Evolutionary conservation across 2,888 invertebrate species (phyloP), one percentile per base, ranked within the genome.

Genomic region (Lasioglossum figueresi): DNA sequence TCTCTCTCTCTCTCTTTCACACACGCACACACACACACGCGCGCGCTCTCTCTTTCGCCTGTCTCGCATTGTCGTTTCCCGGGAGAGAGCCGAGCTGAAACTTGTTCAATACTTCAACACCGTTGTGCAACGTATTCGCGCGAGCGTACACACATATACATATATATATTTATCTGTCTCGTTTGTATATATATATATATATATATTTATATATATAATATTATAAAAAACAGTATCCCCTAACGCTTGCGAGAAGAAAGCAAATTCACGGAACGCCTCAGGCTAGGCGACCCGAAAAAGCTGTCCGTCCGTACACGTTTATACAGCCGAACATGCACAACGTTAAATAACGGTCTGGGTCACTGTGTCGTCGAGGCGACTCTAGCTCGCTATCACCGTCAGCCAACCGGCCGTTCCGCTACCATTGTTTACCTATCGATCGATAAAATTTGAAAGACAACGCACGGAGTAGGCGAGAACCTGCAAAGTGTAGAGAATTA

Each of bases 41-140:
- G 6, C 52, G 1, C 16, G 0, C 37, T 68, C 37, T 37, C 6
- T 23, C 66, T 37, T 23, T 12, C 37, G 16, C 10, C 34, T 12
- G 8, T 34, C 23, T 8, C 23, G 10, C 37, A 10, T 23, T 37
- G 37, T 37, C 37, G 10, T 68, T 37, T 68, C 23, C 37, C 37
- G 37, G 37, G 23, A 63, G 63, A 63, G 23, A 40, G 84, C 86
- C 92, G 94, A 94, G 94, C 94, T 94, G 94, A 94, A 94, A 95
- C 94, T 94, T 94, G 95, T 94, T 94, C 95, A 94, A 95, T 95
- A 92, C 89, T 76, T 88, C 88, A 90, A 90, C 90, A 90, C 88
- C 87, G 70, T 88, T 90, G 90, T 90, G 89, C 90, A 90, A 90
- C 90, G 89, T 90, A 90, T 90, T 86, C 84, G 86, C 88, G 90